A percentile compares a stretch with the other conserved stretches of the same genome.
These are phyloP conservation scores for Butorides virescens DNA, from an alignment of 2,113 vertebrate genomes.

Conservation along the genomic window DNA sequence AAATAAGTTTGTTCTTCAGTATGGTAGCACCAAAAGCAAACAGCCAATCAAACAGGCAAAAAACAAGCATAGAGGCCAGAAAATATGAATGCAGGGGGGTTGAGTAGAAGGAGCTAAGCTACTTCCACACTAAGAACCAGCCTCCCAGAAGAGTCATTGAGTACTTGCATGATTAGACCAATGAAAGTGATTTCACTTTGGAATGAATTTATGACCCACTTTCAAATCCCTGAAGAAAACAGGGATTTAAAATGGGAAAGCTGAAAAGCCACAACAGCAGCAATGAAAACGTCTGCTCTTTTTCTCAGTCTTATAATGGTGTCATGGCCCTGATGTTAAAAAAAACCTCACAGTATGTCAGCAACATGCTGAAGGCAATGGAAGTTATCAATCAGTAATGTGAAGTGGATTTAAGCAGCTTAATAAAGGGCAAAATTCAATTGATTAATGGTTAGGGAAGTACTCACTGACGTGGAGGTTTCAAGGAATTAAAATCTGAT, in stretches of 20 bases:
- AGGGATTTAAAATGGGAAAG: conserved; percentile 41
- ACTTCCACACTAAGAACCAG: not conserved
- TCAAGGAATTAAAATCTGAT: conserved; percentile 67
- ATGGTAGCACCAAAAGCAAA: not conserved
- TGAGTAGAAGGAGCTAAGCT: conserved; percentile 31
- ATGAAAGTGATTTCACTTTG: conserved; percentile 61
- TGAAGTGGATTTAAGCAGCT: conserved; percentile 56
- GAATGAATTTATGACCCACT: conserved; percentile 67
- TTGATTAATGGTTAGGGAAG: conserved; percentile 65
- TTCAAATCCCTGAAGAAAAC: conserved; percentile 67
- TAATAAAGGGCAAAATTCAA: conserved; percentile 63
- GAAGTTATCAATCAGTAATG: conserved; percentile 67
- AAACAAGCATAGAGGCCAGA: not conserved
- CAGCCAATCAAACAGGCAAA: not conserved
- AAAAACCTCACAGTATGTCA: not conserved
- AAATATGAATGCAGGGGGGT: not conserved
- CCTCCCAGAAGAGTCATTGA: conserved; percentile 33
- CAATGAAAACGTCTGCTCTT: conserved; percentile 25
- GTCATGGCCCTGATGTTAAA: conserved; percentile 15
- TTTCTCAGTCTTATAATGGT: conserved; percentile 27
- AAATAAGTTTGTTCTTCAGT: not conserved
- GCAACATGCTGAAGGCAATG: not conserved
- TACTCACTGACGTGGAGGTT: conserved; percentile 22
- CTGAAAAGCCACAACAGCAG: conserved; percentile 47
- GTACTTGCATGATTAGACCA: conserved; percentile 53